phyloP scores from a whole-genome alignment of 92 coral and sea anemone genomes.

The Porites cylindrica region DNA sequence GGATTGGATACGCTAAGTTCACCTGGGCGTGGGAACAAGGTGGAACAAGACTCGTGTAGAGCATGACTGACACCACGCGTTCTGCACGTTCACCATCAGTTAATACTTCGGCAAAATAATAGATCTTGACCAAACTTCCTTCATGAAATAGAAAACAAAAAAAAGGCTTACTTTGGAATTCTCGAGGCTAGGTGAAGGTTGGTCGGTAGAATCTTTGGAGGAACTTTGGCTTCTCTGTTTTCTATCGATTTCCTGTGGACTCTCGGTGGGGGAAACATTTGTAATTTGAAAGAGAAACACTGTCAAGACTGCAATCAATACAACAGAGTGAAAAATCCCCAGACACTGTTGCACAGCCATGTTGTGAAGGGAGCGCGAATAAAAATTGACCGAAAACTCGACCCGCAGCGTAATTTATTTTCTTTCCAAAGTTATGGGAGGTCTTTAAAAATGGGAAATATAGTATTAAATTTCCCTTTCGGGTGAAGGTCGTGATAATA shows the following conservation, averaged over 20 bases:
- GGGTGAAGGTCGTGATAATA: conserved; percentile 44
- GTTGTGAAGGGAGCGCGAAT: neutral
- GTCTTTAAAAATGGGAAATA: conserved; percentile 38
- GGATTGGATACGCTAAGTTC: neutral
- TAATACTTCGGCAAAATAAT: neutral
- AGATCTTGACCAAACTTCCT: neutral
- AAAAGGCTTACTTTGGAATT: conserved; percentile 35
- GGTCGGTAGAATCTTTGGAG: neutral
- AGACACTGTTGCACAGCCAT: conserved; percentile 3
- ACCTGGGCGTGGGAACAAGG: conserved; percentile 27
- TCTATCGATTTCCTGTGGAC: neutral
- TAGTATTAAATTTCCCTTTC: conserved; percentile 57
- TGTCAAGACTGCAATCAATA: neutral
- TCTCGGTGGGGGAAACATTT: conserved; percentile 28
- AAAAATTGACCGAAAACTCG: conserved; percentile 9
- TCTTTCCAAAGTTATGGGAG: conserved; percentile 27
- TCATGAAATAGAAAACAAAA: conserved; percentile 1
- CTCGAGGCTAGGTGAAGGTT: neutral
- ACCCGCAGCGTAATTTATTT: conserved; percentile 29
- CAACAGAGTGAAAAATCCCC: conserved; percentile 1
- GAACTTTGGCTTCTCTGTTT: neutral
- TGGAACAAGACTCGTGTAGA: no score
- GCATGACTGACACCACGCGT: neutral
- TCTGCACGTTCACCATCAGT: conserved; percentile 19
- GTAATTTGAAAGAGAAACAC: conserved; percentile 29